phyloP scores from a whole-genome alignment of 1,140 invertebrate genomes.

The Oedothorax gibbosus region DNA sequence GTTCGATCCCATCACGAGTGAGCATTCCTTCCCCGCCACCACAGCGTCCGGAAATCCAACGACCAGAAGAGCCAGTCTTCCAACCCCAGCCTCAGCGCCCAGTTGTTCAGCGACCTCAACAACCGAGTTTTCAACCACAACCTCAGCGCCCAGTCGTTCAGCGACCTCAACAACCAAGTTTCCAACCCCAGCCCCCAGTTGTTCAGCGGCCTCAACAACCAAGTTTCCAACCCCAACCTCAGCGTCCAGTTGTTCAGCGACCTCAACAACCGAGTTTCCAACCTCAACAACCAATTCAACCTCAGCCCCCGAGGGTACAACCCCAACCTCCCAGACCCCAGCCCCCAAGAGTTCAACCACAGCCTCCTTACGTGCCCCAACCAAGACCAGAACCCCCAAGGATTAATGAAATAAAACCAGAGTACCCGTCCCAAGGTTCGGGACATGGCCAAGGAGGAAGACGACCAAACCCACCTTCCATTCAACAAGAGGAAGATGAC shows the following conservation, averaged over 20 bases:
- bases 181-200: conserved; percentile 9
- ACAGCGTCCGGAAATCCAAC: background rate
- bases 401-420: conserved; percentile 12
- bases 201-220: background rate
- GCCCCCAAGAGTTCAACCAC: conserved; percentile 9
- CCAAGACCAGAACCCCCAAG: background rate
- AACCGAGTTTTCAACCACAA: conserved; percentile 23
- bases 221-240: conserved; percentile 28
- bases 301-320: conserved; percentile 31
- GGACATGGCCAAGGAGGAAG: conserved; percentile 28
- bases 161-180: conserved; percentile 24
- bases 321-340: conserved; percentile 20
- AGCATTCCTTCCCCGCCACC: conserved; percentile 34
- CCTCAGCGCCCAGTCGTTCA: background rate
- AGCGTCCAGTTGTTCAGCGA: conserved; percentile 6
- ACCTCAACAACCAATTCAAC: conserved; percentile 8
- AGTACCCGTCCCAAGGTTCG: conserved; percentile 21
- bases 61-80: conserved; percentile 6
- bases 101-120: conserved; percentile 5
- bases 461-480: conserved; percentile 23
- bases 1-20: conserved; percentile 30
- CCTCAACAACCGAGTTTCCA: conserved; percentile 20
- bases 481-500: conserved; percentile 47
- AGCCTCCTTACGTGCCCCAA: background rate
- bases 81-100: conserved; percentile 19